These are phyloP conservation scores for Drosophila hydei DNA, from an alignment of 1,140 invertebrate species.

Conservation along the genomic window DNA sequence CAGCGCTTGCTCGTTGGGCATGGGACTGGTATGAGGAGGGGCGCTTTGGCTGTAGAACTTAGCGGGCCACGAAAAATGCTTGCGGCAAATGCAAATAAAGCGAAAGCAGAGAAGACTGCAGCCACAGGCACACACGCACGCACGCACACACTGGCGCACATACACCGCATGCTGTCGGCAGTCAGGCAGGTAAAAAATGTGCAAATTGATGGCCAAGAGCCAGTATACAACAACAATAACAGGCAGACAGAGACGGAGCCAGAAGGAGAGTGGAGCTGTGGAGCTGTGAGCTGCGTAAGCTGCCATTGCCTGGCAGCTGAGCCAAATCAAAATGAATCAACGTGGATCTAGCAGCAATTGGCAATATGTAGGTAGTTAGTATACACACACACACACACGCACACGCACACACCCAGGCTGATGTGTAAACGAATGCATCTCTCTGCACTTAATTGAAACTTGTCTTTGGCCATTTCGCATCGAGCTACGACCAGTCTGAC, in stretches of 20 bases:
- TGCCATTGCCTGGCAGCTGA: neutral
- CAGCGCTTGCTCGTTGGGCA: too few species aligned
- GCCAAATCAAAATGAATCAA: slow-evolving; percentile 36
- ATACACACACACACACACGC: neutral
- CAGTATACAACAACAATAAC: slow-evolving; percentile 18
- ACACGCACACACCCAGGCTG: neutral
- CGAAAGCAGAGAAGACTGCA: slow-evolving; percentile 41
- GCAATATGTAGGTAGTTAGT: slow-evolving; percentile 21
- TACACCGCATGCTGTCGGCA: neutral
- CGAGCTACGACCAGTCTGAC: neutral
- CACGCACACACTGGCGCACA: slow-evolving; percentile 2
- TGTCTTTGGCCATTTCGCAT: slow-evolving; percentile 23
- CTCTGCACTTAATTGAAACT: slow-evolving; percentile 42
- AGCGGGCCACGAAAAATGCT: slow-evolving; percentile 32
- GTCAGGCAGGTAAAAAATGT: slow-evolving; percentile 38
- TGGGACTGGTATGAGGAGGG: too few species aligned
- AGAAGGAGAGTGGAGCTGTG: neutral
- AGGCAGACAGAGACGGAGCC: neutral
- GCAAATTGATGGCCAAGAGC: slow-evolving; percentile 50
- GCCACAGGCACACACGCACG: slow-evolving; percentile 12
- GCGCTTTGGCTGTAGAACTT: neutral
- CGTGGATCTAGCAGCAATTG: slow-evolving; percentile 13
- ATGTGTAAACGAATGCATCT: neutral
- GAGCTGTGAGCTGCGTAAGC: neutral
- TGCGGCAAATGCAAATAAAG: slow-evolving; percentile 48